A percentile compares a stretch with the other conserved stretches of the same genome.
These are phyloP conservation scores for Lophochroa leadbeateri DNA, from an alignment of 2,113 vertebrate genomes.

Conservation along the genomic window DNA sequence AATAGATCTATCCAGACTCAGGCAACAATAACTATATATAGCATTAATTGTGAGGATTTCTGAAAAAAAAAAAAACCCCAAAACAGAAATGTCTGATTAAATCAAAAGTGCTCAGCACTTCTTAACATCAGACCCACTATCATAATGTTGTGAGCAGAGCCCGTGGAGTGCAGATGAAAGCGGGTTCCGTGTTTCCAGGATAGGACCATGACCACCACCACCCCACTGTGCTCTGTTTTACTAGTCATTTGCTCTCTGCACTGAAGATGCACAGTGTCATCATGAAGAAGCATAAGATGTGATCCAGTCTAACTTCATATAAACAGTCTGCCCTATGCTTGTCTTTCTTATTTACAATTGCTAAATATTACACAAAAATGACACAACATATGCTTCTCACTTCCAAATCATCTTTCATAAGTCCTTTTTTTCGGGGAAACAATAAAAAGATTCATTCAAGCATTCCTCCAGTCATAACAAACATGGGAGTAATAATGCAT, in stretches of 20 bases:
- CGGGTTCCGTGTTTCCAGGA: fast-evolving
- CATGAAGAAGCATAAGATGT: neutral
- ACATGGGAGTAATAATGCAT: neutral
- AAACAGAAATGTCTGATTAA: neutral
- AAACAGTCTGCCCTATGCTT: neutral
- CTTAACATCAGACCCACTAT: neutral
- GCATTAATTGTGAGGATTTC: neutral
- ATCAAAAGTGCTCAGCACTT: neutral
- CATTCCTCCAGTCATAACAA: neutral
- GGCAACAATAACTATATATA: neutral
- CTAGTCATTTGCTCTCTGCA: neutral
- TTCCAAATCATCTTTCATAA: neutral
- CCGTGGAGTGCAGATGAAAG: neutral
- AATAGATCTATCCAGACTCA: neutral
- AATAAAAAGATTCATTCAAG: neutral
- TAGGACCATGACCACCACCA: neutral
- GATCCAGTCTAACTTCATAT: neutral
- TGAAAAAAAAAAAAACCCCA: neutral
- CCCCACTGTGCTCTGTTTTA: neutral
- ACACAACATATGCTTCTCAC: neutral
- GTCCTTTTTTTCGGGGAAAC: neutral
- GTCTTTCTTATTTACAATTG: neutral
- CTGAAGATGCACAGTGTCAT: neutral
- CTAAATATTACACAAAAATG: neutral
- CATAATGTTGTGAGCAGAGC: neutral